Evolutionary conservation across 1,140 invertebrate genomes (phyloP), one percentile per base, ranked within the genome.

Genomic region (Drosophila bocqueti): DNA sequence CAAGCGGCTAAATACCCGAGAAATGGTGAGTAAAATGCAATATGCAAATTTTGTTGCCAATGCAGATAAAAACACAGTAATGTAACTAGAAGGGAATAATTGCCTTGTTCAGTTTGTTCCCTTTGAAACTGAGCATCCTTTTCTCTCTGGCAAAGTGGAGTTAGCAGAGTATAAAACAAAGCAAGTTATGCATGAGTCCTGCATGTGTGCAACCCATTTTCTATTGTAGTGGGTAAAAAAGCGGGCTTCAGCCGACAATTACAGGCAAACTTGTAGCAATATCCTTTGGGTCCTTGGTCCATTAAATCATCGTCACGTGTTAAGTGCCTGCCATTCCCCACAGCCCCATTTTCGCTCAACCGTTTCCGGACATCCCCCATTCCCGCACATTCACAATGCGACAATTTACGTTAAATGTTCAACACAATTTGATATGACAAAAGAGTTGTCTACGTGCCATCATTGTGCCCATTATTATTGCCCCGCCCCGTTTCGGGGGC

Each of bases 351-450:
- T 15, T 52, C 4, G 8, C 11, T 18, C 52, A 24, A 24, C 18
- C 47, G 29, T 31, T 76, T 16, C 49, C 40, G 21, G 7, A 40
- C 47, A 49, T 29, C 43, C 36, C 55, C 5, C 55, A 26, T 34
- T 15, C 38, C 50, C 40, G 24, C 38, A 29, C 46, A 49, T 21
- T 62, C 38, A 87, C 73, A 89, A 81, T 87, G 84, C 84, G 62
- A 90, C 84, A 89, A 89, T 89, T 89, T 89, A 84, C 78, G 84
- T 90, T 89, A 89, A 89, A 89, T 90, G 84, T 84, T 87, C 45
- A 87, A 73, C 83, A 83, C 83, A 87, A 87, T 87, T 86, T 89
- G 81, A 90, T 84, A 90, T 89, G 84, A 89, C 84, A 89, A 89
- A 89, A 89, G 84, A 90, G 84, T 90, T 89, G 84, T 84, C 84